Base-by-base conservation (phyloP, 2,888 invertebrate species). In the Ectemnius lituratus region DNA sequence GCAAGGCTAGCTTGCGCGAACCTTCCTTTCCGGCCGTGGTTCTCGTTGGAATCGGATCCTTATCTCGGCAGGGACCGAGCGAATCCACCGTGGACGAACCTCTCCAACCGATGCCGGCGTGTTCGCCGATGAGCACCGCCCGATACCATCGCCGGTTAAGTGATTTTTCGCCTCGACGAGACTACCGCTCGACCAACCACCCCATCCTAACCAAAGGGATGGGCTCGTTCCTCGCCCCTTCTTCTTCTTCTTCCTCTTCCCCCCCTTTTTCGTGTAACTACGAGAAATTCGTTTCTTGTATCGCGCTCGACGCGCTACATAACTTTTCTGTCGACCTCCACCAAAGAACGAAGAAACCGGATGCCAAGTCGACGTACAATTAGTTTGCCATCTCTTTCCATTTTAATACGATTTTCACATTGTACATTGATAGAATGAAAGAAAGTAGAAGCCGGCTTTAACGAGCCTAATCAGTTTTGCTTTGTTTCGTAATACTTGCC, bases 121-220 rank as follows among this genome's bases (percentile, higher is more conserved):
- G n/a, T 73, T 65, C 70, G 66, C 67, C 84, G 79, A 84, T 68
- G 81, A 83, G 75, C 70, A 73, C 56, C 66, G 20, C 16, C 45
- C 62, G 83, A 83, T 83, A 83, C 67, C 73, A 83, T 84, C 82
- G 73, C 58, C 70, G 76, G 73, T 82, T 83, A 84, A 83, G 84
- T 83, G 83, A 83, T 83, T 83, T 83, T 83, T 83, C 84, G 82
- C 75, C 76, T 75, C 78, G 75, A 14, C 64, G 75, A 70, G 76
- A 71, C 80, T 72, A 71, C 67, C 73, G 67, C 13, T 37, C 56
- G 75, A 70, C 70, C 70, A 47, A 28, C 18, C 16, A 23, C 45
- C 62, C 62, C 23, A 23, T 23, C 23, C 23, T 23, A 2, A 2
- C 23, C 23, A 3, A 2, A 3, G 23, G 23, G 23, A 23, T 23